Evolutionary conservation across 92 coral and sea anemone genomes (phyloP), one percentile per base, ranked within the genome.

Genomic region (Isaurus tuberculatus): DNA sequence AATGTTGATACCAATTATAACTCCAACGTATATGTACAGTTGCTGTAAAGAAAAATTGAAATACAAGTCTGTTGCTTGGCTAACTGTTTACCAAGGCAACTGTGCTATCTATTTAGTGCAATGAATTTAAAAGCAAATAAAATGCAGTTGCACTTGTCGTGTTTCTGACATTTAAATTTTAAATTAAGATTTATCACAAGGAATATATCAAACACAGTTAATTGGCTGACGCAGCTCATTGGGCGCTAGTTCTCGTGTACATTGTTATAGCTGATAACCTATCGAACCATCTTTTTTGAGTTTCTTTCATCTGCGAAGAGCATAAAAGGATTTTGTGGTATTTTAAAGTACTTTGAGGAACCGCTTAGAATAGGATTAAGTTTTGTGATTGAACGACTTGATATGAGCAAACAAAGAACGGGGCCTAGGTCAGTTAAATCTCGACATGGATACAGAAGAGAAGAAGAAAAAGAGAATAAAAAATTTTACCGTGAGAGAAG

Each of bases 91-190:
- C 28, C 65, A 2, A 10, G 20, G 79, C 65, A 63, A 74, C 80
- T 40, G 10, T 6, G 33, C 44, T 46, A 74, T 40, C 80, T 74
- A 37, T 31, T 74, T 10, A 16, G 29, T 19, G 20, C 46, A 74
- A 74, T 74, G 29, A 37, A 74, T 22, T 37, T 9, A 61, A 53
- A 77, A 57, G 70, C 34, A 77, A 77, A 77, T 70, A 75, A 55
- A 77, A 60, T 65, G 51, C 65, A 30, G 22, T 34, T 77, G 51
- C 70, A 22, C 69, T 77, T 57, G 68, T 58, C 57, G 33, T 77
- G 64, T 77, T 75, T 44, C 30, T 77, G 82, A 60, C 68, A 55
- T 60, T 23, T 16, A 77, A 77, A 60, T 31, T 77, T 65, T 58
- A 77, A 77, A 77, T 55, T 58, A 31, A 22, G 55, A 57, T 77